Conservation (phyloP, 2,888 invertebrate species). For the Pammene fasciana region DNA sequence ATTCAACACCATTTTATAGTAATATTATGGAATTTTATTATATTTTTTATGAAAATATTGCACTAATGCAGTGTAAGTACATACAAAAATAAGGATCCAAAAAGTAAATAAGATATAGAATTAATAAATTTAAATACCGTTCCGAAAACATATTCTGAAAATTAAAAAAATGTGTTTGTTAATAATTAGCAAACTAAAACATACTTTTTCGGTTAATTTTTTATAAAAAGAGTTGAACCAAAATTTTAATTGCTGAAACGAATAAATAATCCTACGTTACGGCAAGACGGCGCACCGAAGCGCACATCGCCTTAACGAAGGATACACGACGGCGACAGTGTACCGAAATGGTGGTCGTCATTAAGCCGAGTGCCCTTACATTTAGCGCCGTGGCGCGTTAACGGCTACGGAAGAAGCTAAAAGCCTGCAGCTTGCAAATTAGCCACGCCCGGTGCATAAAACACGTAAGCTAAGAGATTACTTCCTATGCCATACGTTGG, state of each 20-base stretch:
- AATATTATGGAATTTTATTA: too few species aligned
- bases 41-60: too few species aligned
- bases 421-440: constrained; percentile 76
- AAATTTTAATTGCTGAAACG: constrained; percentile 12
- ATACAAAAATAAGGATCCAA: too few species aligned
- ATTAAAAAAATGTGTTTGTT: too few species aligned
- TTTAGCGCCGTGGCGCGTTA: constrained; percentile 66
- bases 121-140: too few species aligned
- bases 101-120: too few species aligned
- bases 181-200: too few species aligned
- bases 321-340: constrained; percentile 23
- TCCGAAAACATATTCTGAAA: too few species aligned
- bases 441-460: constrained; percentile 70
- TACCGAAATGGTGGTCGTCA: constrained; percentile 73
- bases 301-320: constrained; percentile 23
- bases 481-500: constrained; percentile 54
- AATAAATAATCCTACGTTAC: constrained; percentile 7
- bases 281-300: constrained; percentile 18
- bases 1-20: too few species aligned
- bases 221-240: not conserved
- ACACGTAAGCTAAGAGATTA: constrained; percentile 74
- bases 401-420: constrained; percentile 76
- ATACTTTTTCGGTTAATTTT: too few species aligned
- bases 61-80: too few species aligned
- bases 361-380: constrained; percentile 73